Evolutionary conservation across 2,888 invertebrate species (phyloP).

Genomic region (Drosophila borborema): DNA sequence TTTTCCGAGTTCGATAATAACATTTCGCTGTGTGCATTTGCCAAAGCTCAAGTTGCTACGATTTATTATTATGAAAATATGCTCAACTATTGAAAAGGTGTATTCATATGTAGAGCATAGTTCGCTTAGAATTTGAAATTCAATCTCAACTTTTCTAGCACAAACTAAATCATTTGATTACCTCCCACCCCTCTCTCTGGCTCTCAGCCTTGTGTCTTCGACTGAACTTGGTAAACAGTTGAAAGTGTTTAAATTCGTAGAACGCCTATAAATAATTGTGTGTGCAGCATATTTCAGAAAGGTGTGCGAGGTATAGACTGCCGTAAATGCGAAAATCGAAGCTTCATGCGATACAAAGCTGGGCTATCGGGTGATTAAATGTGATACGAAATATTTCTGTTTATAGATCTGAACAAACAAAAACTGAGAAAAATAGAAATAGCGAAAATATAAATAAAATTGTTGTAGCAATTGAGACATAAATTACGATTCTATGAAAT

Average conservation of each 20-base stretch:
- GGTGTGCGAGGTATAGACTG: background rate
- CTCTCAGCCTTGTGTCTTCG: background rate
- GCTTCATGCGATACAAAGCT: background rate
- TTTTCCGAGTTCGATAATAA: background rate
- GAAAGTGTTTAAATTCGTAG: background rate
- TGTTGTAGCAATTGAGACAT: background rate
- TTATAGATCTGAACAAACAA: constrained; percentile 1
- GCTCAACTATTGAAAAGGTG: too few relatives aligned
- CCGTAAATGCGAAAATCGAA: background rate
- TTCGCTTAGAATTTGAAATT: too few relatives aligned
- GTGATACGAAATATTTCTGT: background rate
- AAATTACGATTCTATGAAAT: background rate
- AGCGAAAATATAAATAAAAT: constrained; percentile 1
- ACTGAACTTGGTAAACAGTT: background rate
- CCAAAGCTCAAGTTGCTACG: background rate
- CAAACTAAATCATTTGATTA: too few relatives aligned
- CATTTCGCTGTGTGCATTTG: background rate
- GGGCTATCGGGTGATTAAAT: constrained; percentile 7
- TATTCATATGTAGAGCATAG: too few relatives aligned
- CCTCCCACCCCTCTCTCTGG: background rate
- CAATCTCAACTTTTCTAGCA: too few relatives aligned
- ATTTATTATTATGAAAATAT: too few relatives aligned
- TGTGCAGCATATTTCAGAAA: background rate
- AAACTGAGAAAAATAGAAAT: background rate
- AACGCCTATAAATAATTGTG: background rate